These are phyloP conservation scores for Drosophila seclusa DNA, from an alignment of 2,888 invertebrate genomes.

Conservation along the genomic window DNA sequence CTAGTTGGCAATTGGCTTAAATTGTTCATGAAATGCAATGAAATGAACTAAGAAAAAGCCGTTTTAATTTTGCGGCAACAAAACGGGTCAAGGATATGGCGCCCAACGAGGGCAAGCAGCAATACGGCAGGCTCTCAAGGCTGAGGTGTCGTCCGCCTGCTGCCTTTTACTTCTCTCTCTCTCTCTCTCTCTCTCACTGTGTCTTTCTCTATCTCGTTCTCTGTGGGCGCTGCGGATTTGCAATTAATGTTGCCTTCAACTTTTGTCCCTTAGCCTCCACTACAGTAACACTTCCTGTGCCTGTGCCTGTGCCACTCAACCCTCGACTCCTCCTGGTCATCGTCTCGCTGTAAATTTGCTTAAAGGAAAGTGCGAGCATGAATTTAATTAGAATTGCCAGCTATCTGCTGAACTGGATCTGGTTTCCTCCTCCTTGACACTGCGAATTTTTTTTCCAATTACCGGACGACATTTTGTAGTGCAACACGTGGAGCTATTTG, in stretches of 20 bases:
- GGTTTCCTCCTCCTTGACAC: constrained; percentile 21
- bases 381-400: constrained; percentile 76
- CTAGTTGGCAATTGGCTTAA: constrained; percentile 75
- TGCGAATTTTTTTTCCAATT: constrained; percentile 49
- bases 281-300: constrained; percentile 29
- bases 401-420: constrained; percentile 63
- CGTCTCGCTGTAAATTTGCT: constrained; percentile 69
- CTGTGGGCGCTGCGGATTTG: constrained; percentile 69
- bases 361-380: constrained; percentile 77
- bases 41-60: constrained; percentile 79
- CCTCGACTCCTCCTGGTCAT: constrained; percentile 21
- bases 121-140: constrained; percentile 58
- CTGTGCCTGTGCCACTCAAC: not conserved
- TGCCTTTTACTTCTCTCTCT: not conserved
- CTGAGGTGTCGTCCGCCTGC: constrained; percentile 26
- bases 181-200: not conserved
- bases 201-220: constrained; percentile 1
- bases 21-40: constrained; percentile 81
- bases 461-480: constrained; percentile 46
- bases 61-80: constrained; percentile 75
- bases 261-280: constrained; percentile 62
- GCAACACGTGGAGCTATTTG: constrained; percentile 55
- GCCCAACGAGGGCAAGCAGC: constrained; percentile 50
- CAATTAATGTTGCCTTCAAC: constrained; percentile 81
- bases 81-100: constrained; percentile 76